Percentiles rank a stretch among this genome's conserved stretches.
Conservation (phyloP, 1,140 invertebrate genomes). For the Bombus cullumanus region DNA sequence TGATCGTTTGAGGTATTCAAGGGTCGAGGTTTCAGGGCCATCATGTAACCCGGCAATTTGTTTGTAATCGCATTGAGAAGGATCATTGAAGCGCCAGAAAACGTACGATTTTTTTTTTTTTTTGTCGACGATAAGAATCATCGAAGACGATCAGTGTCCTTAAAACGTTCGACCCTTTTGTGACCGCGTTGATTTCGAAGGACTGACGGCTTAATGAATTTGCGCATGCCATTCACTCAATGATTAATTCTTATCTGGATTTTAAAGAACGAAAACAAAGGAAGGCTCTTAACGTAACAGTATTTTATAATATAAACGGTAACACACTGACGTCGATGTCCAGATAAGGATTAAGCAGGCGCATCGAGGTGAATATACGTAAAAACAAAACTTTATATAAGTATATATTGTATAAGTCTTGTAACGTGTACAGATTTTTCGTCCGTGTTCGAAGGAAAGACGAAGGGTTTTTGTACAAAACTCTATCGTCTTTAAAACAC, state of each 20-base stretch:
- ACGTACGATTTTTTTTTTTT: not conserved
- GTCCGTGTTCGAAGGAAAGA: constrained; percentile 29
- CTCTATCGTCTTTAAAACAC: constrained; percentile 27
- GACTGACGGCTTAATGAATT: constrained; percentile 45
- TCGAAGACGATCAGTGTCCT: constrained; percentile 26
- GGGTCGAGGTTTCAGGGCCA: constrained; percentile 62
- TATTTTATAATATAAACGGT: constrained; percentile 27
- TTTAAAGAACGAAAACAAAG: not conserved
- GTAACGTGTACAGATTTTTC: constrained; percentile 48
- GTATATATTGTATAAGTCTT: constrained; percentile 50
- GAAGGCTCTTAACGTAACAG: constrained; percentile 1
- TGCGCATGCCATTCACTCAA: constrained; percentile 12
- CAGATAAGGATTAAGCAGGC: constrained; percentile 23
- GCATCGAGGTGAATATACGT: constrained; percentile 29
- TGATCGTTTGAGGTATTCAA: constrained; percentile 13
- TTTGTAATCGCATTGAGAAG: not conserved
- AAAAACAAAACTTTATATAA: constrained; percentile 40
- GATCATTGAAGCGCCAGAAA: not conserved
- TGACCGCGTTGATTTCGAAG: not conserved
- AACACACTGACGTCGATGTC: not conserved
- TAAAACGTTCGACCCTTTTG: constrained; percentile 45
- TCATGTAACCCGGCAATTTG: constrained; percentile 3
- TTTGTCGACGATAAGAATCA: not conserved
- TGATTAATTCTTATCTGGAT: constrained; percentile 27
- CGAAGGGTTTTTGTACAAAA: constrained; percentile 40